Conservation (phyloP, 2,888 invertebrate species). For the Aleiodes alternator region DNA sequence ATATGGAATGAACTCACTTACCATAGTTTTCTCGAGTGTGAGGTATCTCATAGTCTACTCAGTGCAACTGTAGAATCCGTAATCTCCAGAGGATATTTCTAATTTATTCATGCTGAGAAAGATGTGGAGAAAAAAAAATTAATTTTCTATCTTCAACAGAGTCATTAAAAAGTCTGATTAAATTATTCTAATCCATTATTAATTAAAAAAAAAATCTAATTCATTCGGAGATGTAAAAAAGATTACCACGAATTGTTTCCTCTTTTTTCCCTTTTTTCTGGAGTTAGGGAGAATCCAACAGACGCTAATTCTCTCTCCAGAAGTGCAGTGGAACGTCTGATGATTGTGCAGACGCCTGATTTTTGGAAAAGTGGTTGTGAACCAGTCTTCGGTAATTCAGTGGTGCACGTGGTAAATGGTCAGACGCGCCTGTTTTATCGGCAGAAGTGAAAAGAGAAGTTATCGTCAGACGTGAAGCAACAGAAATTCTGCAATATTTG, state of each 20-base stretch:
- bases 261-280: no score
- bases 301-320: neutral
- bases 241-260: no score
- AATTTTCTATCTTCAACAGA: no score
- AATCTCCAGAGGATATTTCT: neutral
- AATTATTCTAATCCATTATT: no score
- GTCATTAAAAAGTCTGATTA: no score
- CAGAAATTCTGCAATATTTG: neutral
- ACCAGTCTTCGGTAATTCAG: neutral
- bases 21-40: constrained; percentile 4
- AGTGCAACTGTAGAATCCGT: neutral
- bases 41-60: constrained; percentile 7
- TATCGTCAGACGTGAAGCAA: neutral
- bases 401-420: constrained; percentile 1
- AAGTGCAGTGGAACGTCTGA: neutral
- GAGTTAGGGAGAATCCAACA: neutral
- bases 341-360: neutral
- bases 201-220: no score
- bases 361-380: neutral
- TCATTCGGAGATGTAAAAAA: no score
- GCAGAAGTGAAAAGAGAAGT: neutral
- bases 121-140: no score
- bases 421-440: constrained; percentile 20
- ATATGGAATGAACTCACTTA: constrained; percentile 34
- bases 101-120: neutral